These are phyloP conservation scores for Aradus depressus DNA, from an alignment of 2,888 invertebrate genomes.

Conservation along the genomic window DNA sequence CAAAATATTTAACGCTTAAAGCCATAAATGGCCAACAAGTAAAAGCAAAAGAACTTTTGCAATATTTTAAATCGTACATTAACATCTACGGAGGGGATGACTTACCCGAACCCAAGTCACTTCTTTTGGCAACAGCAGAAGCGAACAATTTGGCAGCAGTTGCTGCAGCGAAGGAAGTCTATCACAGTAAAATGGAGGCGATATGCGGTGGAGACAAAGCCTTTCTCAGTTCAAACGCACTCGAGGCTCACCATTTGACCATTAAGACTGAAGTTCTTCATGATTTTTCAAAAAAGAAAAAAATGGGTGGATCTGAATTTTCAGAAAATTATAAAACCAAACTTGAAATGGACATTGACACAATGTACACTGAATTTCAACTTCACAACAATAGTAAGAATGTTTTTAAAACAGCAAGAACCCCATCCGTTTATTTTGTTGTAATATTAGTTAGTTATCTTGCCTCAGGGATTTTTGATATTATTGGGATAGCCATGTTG, in stretches of 20 bases:
- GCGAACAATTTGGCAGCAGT: conserved; percentile 97
- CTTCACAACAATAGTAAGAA: conserved; percentile 97
- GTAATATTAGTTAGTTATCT: conserved; percentile 81
- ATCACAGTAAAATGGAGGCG: conserved; percentile 83
- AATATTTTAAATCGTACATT: conserved; percentile 96
- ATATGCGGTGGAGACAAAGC: conserved; percentile 92
- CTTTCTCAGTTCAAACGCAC: conserved; percentile 71
- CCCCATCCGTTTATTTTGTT: conserved; percentile 86
- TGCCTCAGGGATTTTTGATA: conserved; percentile 71
- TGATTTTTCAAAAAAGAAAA: conserved; percentile 72
- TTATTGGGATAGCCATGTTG: conserved; percentile 68
- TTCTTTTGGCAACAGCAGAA: conserved; percentile 98
- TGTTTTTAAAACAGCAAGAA: conserved; percentile 92
- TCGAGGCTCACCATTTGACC: conserved; percentile 74
- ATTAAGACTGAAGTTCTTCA: conserved; percentile 62
- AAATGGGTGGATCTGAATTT: conserved; percentile 98
- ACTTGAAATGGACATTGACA: conserved; percentile 74
- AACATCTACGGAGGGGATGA: conserved; percentile 94
- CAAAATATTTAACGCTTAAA: conserved; percentile 85
- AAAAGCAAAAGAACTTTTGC: conserved; percentile 79
- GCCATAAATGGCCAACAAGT: conserved; percentile 89
- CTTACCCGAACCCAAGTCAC: conserved; percentile 95
- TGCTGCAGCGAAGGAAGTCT: conserved; percentile 87
- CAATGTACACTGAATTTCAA: conserved; percentile 69
- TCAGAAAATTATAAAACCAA: conserved; percentile 76